Conservation (phyloP, 2,113 vertebrate genomes). For the Cygnus atratus region DNA sequence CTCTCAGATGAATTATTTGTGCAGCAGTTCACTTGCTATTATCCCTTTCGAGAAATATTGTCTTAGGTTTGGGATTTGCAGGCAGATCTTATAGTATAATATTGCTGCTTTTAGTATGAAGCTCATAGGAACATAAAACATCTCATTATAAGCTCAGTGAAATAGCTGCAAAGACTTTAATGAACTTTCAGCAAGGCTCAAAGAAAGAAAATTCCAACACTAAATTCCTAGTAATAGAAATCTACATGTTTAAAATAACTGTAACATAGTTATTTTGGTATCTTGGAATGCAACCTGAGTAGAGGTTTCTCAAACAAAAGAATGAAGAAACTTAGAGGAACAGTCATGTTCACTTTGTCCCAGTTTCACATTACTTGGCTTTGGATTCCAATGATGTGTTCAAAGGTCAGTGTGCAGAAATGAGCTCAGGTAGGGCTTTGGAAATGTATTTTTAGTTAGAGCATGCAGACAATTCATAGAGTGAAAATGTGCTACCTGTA, state of each 20-base stretch:
- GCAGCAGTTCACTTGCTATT: not conserved
- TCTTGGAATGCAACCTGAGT: not conserved
- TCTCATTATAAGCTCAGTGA: not conserved
- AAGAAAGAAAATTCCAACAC: not conserved
- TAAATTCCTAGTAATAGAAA: constrained; percentile 18
- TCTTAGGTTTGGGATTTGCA: constrained; percentile 19
- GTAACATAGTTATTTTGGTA: not conserved
- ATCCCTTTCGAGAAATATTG: not conserved
- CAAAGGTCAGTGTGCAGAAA: not conserved
- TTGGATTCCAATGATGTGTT: not conserved
- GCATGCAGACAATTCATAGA: not conserved
- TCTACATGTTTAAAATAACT: not conserved
- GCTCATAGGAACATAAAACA: not conserved
- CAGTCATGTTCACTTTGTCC: not conserved
- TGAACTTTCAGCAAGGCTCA: not conserved
- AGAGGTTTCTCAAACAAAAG: not conserved
- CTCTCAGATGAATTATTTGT: constrained; percentile 8
- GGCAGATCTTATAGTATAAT: not conserved
- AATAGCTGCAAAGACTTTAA: not conserved
- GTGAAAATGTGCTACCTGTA: not conserved
- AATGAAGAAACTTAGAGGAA: not conserved
- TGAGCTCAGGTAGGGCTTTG: not conserved
- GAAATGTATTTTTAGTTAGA: constrained; percentile 38
- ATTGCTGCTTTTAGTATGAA: not conserved
- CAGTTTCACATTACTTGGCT: constrained; percentile 13